Evolutionary conservation across 1,140 invertebrate genomes (phyloP).

Genomic region (Pseudomyrmex cubaensis): DNA sequence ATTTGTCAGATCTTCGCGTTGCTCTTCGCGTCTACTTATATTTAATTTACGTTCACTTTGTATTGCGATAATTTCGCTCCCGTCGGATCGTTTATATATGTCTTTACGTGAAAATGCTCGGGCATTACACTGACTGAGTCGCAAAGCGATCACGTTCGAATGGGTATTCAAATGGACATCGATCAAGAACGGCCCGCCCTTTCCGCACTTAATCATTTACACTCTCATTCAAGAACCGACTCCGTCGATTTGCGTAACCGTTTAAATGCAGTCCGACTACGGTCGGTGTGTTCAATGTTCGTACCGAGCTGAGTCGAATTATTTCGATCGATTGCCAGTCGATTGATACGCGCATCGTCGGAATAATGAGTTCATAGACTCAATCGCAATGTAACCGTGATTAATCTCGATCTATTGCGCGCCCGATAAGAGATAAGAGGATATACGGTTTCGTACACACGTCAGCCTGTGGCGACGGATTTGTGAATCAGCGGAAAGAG

Average conservation of each 20-base stretch:
- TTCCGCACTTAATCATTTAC: conserved; percentile 29
- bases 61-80: background rate
- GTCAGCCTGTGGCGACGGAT: background rate
- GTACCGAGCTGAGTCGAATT: conserved; percentile 73
- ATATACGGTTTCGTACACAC: background rate
- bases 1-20: background rate
- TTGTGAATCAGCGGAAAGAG: no score
- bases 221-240: conserved; percentile 56
- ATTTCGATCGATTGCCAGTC: conserved; percentile 80
- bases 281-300: conserved; percentile 45
- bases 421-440: conserved; percentile 53
- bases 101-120: background rate
- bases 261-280: conserved; percentile 61
- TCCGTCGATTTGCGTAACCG: conserved; percentile 51
- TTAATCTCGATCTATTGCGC: conserved; percentile 77
- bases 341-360: conserved; percentile 79
- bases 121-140: background rate
- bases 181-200: conserved; percentile 35
- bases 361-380: conserved; percentile 78
- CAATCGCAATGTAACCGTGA: conserved; percentile 69
- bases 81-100: background rate
- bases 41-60: background rate
- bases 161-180: conserved; percentile 41
- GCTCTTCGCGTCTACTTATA: background rate
- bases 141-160: conserved; percentile 32